Evolutionary conservation across 2,113 vertebrate species (phyloP).

Genomic region (Mirza zaza): DNA sequence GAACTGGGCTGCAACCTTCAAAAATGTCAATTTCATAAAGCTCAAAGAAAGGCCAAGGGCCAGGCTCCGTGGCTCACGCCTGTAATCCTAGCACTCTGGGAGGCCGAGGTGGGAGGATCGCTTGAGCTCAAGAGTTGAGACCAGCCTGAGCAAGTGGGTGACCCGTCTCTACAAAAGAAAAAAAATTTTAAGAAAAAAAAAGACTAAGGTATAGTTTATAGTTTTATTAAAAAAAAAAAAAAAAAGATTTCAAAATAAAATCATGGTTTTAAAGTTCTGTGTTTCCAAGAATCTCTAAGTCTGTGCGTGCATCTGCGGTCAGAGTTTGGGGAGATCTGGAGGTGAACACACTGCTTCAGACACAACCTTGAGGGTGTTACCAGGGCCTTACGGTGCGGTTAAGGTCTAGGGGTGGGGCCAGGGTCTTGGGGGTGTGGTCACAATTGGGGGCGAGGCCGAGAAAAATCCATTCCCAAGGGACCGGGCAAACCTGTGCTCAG

Average conservation of each 20-base stretch:
- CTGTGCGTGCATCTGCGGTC: not conserved
- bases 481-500: not conserved
- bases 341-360: not conserved
- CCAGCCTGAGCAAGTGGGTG: no score
- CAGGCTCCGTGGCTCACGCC: accelerated
- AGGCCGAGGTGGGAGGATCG: no score
- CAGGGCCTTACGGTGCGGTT: not conserved
- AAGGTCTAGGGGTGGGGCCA: not conserved
- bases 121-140: no score
- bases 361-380: not conserved
- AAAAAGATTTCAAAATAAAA: conserved; percentile 14
- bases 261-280: not conserved
- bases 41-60: not conserved
- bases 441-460: not conserved
- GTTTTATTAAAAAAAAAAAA: no score
- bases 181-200: no score
- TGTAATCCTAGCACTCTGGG: no score
- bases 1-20: not conserved
- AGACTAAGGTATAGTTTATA: no score
- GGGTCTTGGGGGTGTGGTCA: not conserved
- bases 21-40: not conserved
- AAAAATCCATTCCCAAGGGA: not conserved
- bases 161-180: no score
- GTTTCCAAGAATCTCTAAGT: not conserved
- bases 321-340: no score